Base-by-base conservation (phyloP, 2,888 invertebrate species). In the Orthosia gracilis region DNA sequence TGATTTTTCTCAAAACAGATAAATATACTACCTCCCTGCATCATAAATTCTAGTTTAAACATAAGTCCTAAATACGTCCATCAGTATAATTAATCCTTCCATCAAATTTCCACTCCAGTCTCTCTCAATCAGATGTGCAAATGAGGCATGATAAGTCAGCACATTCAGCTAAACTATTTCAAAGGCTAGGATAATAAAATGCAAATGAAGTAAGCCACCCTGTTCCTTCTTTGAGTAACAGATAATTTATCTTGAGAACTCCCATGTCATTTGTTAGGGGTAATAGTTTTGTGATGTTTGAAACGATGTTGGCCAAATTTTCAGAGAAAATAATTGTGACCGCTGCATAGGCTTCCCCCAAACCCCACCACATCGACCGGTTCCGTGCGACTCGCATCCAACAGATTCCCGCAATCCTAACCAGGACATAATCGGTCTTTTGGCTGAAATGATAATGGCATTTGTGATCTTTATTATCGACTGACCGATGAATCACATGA, bases 161-260 rank as follows among this genome's bases (percentile, higher is more conserved):
- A 71, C 21, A 72, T 69, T 68, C 13, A 65, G 52, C 45, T n/a
- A 17, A 69, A 72, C 81, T 72, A 72, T 69, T 58, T 72, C 71
- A 76, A 63, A 80, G 63, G 40, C 52, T 47, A 68, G 68, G 54
- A 50, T 65, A 76, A 26, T 76, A 50, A 69, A 67, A 77, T 81
- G 81, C 59, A 59, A 73, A 80, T 81, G n/a, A 52, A 47, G 12
- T 9, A 17, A 23, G 23, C 57, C 52, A n/a, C 47, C 23, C 52
- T 63, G 26, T 23, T 26, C 50, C 26, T 57, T 65, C 26, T 57
- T 65, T 21, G 23, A 54, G 58, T 7, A 40, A 59, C 23, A 1
- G 21, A 47, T 57, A 17, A 68, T 61, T 65, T 59, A 47, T 63
- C 45, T 63, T 7, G 31, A 66, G 21, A 18, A 26, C n/a, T 64